Evolutionary conservation across 2,113 vertebrate species (phyloP).

Genomic region (Mormyrus lacerda): DNA sequence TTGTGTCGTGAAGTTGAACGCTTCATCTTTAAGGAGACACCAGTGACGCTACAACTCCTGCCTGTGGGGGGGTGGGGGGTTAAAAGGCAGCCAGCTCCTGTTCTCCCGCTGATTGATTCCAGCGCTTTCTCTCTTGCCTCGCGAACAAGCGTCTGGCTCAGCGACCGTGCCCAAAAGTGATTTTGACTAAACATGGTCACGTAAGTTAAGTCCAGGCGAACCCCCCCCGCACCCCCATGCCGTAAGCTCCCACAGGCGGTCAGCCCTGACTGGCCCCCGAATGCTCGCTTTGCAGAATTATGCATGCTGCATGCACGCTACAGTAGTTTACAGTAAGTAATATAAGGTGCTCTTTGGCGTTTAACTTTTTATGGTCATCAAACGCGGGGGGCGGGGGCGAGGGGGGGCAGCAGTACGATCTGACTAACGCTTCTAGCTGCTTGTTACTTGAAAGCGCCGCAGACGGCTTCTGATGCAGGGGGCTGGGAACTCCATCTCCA

Average conservation of each 20-base stretch:
- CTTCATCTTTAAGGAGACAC: not conserved
- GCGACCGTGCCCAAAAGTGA: conserved; percentile 43
- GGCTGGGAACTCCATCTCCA: not conserved
- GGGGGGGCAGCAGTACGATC: not conserved
- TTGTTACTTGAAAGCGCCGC: not conserved
- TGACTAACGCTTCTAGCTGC: not conserved
- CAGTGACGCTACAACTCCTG: not conserved
- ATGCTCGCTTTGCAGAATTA: not conserved
- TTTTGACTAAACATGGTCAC: conserved; percentile 75
- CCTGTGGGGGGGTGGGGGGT: not conserved
- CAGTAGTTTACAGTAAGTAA: not conserved
- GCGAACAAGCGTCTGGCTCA: conserved; percentile 53
- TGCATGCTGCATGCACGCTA: not conserved
- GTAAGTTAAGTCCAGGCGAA: conserved; percentile 43
- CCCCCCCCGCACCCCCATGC: conserved; percentile 25
- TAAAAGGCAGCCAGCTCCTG: not conserved
- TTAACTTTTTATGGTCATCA: not conserved
- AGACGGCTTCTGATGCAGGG: not conserved
- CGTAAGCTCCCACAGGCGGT: not conserved
- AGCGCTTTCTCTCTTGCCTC: conserved; percentile 30
- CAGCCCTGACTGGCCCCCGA: not conserved
- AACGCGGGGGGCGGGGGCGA: not conserved
- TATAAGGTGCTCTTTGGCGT: not conserved
- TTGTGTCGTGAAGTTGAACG: not conserved
- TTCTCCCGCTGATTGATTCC: conserved; percentile 51